phyloP scores from a whole-genome alignment of 2,888 invertebrate genomes.

The Cryptocheilus praepositus region DNA sequence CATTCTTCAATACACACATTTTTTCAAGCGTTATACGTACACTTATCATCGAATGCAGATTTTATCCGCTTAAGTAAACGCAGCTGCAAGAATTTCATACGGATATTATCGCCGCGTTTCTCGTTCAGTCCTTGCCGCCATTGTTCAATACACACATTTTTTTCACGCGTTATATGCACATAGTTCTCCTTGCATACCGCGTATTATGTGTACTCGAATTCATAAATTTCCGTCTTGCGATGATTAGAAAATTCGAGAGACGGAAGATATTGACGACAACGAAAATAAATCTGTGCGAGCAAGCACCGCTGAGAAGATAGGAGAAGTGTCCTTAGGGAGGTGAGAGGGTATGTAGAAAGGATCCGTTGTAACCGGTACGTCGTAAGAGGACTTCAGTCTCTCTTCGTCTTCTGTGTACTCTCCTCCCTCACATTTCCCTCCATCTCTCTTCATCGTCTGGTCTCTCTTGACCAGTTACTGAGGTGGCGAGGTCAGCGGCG shows the following conservation, averaged over 20 bases:
- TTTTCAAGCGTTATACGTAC: no score
- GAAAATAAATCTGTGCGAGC: neutral
- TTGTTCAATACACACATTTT: no score
- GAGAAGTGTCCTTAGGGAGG: conserved; percentile 24
- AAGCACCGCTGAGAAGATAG: conserved; percentile 6
- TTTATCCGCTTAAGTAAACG: no score
- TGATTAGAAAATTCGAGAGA: neutral
- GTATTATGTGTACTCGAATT: neutral
- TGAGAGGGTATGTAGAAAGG: conserved; percentile 41
- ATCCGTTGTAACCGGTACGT: conserved; percentile 38
- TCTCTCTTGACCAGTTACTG: conserved; percentile 44
- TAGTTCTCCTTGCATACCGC: no score
- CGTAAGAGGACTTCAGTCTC: conserved; percentile 40
- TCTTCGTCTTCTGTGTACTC: conserved; percentile 23
- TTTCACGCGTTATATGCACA: no score
- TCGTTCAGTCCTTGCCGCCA: no score
- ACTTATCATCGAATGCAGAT: no score
- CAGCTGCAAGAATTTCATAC: no score
- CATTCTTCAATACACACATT: no score
- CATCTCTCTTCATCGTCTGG: conserved; percentile 16
- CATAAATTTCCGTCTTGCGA: neutral
- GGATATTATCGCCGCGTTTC: no score
- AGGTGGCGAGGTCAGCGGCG: conserved; percentile 62
- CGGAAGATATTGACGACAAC: neutral
- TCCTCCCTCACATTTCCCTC: conserved; percentile 1